Conservation (phyloP, 1,140 invertebrate species). For the Drosophila lini region DNA sequence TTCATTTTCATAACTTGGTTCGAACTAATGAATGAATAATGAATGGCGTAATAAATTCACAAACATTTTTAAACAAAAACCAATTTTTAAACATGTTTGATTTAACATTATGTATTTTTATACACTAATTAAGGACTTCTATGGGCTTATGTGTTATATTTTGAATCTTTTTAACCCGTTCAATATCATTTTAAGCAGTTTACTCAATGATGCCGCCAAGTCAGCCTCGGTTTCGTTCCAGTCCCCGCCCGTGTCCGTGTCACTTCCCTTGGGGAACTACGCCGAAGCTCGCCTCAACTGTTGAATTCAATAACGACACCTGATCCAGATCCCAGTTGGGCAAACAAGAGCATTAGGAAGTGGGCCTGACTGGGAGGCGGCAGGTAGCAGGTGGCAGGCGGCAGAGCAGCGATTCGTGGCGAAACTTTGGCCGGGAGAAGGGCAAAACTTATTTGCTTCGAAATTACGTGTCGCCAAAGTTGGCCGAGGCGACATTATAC, state of each 20-base stretch:
- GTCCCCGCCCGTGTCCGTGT: slow-evolving; percentile 13
- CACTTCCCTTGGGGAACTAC: slow-evolving; percentile 19
- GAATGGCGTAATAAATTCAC: background rate
- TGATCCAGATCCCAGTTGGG: slow-evolving; percentile 34
- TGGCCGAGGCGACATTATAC: slow-evolving; percentile 67
- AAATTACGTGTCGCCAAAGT: slow-evolving; percentile 72
- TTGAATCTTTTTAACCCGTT: background rate
- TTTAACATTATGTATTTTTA: too few relatives aligned
- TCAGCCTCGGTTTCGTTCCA: background rate
- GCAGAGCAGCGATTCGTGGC: slow-evolving; percentile 19
- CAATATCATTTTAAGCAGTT: slow-evolving; percentile 32
- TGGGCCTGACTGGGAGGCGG: slow-evolving; percentile 9
- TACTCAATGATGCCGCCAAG: background rate
- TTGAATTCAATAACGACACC: slow-evolving; percentile 65
- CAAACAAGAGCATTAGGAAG: slow-evolving; percentile 39
- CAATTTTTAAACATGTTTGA: background rate
- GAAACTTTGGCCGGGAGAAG: slow-evolving; percentile 47
- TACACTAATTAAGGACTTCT: background rate
- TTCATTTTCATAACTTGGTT: background rate
- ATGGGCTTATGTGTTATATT: background rate
- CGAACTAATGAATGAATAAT: background rate
- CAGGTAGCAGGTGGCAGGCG: slow-evolving; percentile 4
- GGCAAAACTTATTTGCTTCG: slow-evolving; percentile 72
- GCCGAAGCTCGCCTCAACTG: slow-evolving; percentile 11
- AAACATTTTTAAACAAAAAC: background rate